Evolutionary conservation across 1,140 invertebrate genomes (phyloP).

Genomic region (Drosophila littoralis): DNA sequence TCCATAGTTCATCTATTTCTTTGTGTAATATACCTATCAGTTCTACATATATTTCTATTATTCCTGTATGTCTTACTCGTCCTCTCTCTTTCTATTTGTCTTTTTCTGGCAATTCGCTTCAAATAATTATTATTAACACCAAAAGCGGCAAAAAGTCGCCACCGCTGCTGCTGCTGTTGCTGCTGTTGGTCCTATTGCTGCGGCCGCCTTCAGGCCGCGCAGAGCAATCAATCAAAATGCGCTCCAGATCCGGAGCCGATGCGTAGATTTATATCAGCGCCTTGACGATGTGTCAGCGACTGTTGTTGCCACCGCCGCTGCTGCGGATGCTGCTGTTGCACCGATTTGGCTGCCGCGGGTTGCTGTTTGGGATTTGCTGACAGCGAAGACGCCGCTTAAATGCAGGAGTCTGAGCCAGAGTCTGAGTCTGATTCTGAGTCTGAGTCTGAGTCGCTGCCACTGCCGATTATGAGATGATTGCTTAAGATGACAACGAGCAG

Average conservation of each 20-base stretch:
- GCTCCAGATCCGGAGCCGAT: conserved; percentile 70
- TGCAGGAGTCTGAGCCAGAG: conserved; percentile 1
- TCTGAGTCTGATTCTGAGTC: background rate
- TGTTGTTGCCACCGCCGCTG: conserved; percentile 31
- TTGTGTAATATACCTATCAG: no score
- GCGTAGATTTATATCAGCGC: conserved; percentile 70
- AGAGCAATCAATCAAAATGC: conserved; percentile 79
- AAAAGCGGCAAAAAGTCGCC: conserved; percentile 66
- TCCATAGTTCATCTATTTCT: no score
- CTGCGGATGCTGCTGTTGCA: conserved; percentile 18
- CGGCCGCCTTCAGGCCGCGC: conserved; percentile 13
- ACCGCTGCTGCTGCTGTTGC: conserved; percentile 6
- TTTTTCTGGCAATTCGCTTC: conserved; percentile 33
- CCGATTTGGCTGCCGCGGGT: conserved; percentile 33
- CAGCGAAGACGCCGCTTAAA: conserved; percentile 46
- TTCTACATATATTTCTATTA: background rate
- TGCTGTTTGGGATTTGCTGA: conserved; percentile 62
- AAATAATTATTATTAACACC: conserved; percentile 84
- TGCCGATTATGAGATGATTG: conserved; percentile 81
- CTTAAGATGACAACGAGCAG: conserved; percentile 80
- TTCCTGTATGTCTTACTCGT: background rate
- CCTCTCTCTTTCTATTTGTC: background rate
- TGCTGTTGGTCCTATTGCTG: background rate
- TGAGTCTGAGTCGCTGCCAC: conserved; percentile 49
- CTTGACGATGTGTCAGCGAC: conserved; percentile 57